Evolutionary conservation across 2,888 invertebrate species (phyloP).

Genomic region (Nipponacmea schrenckii): DNA sequence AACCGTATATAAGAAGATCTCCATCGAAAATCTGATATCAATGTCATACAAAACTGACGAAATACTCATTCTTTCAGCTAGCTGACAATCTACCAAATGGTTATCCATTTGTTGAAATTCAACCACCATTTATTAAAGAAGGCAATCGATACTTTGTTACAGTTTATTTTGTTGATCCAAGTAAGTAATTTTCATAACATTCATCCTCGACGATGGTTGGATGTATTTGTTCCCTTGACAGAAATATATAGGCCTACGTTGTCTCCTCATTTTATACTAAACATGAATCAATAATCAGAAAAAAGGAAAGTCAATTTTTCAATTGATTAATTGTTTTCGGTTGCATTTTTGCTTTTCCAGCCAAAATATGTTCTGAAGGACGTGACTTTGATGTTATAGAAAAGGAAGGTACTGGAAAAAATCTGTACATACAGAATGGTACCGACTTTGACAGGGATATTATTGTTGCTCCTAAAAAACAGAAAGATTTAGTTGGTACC

Average conservation of each 20-base stretch:
- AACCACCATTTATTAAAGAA: conserved; percentile 33
- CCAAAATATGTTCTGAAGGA: conserved; percentile 53
- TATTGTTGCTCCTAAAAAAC: conserved; percentile 41
- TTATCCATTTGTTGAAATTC: background rate
- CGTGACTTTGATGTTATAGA: conserved; percentile 23
- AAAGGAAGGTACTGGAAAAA: conserved; percentile 56
- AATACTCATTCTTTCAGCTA: background rate
- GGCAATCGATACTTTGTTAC: conserved; percentile 38
- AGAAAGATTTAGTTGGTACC: conserved; percentile 43
- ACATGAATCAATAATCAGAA: too few species aligned
- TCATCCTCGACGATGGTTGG: background rate
- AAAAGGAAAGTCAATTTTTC: too few species aligned
- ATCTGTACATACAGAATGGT: conserved; percentile 62
- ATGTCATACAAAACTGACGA: too few species aligned
- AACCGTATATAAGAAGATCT: too few species aligned
- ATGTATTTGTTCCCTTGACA: background rate
- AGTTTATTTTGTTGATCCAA: conserved; percentile 47
- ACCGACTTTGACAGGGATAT: conserved; percentile 44
- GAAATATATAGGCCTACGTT: too few species aligned
- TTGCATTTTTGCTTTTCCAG: conserved; percentile 37
- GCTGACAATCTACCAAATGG: background rate
- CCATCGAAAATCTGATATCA: too few species aligned
- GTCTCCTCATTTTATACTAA: too few species aligned
- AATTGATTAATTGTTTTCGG: background rate
- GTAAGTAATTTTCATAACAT: conserved; percentile 25